Evolutionary conservation across 2,888 invertebrate species (phyloP), one percentile per base, ranked within the genome.

Genomic region (Hipparchia semele): DNA sequence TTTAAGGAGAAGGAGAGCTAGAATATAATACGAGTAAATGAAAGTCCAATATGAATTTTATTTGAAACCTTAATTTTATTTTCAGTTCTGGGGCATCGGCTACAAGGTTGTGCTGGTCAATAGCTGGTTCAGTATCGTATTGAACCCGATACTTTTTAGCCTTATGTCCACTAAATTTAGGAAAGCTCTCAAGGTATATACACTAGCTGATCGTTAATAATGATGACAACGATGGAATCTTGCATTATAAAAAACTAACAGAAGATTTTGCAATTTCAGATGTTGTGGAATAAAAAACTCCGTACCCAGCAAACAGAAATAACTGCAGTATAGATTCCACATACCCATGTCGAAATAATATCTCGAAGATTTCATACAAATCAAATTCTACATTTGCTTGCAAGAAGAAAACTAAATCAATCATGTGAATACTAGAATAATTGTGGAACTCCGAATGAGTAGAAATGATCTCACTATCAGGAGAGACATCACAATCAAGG

Each of bases 121-220:
- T 75, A 84, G 87, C 65, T 91, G 90, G 90, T 84, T 90, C 73
- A 90, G 90, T 51, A 88, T 87, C 0, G 90, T 87, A 0, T 79
- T 91, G 33, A 91, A 91, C 72, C 91, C 91, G 0, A 78, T 91
- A 39, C 83, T 91, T n/a, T 91, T 90, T 79, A 91, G 91, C 70
- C 80, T 90, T 12, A 90, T 91, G 86, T 91, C 91, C 2, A 89
- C 89, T 0, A 91, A 91, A 77, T 91, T 91, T 72, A 84, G 90
- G 69, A 86, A 85, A 78, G 85, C 90, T 3, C 79, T 91, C 0
- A 88, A 86, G 87, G 91, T 90, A 81, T 75, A 69, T 73, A 23
- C n/a, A 54, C 54, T n/a, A 23, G 13, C 59, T 10, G 7, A 59
- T 59, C 10, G 5, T 10, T 8, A 1, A 59, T 59, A 10, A 23